Percentiles rank a stretch among this genome's conserved stretches.
These are phyloP conservation scores for Ibycter americanus DNA, from an alignment of 2,797 vertebrate genomes.

Conservation along the genomic window DNA sequence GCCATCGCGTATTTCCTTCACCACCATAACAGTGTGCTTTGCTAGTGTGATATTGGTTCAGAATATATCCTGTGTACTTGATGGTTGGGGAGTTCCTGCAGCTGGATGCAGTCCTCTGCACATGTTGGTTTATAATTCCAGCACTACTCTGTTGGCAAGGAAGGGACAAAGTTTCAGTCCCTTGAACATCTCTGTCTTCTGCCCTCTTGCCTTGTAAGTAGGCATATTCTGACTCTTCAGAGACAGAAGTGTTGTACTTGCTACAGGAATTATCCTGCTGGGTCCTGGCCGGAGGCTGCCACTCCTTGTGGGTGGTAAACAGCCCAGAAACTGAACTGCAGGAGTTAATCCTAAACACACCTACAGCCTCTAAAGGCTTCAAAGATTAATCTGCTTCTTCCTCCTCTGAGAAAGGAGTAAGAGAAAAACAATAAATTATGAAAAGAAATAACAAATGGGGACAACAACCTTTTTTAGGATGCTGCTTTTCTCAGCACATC, in stretches of 20 bases:
- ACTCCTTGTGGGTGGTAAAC: background rate
- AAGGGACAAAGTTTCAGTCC: background rate
- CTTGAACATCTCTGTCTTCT: background rate
- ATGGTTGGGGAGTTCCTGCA: background rate
- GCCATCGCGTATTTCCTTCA: background rate
- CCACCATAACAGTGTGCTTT: background rate
- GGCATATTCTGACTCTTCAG: background rate
- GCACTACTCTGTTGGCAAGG: background rate
- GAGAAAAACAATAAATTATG: background rate
- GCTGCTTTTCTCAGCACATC: background rate
- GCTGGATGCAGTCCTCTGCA: background rate
- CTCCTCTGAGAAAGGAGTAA: background rate
- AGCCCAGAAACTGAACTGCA: background rate
- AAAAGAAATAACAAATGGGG: background rate
- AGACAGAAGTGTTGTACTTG: background rate
- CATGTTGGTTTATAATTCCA: rapidly evolving
- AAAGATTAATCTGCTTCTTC: background rate
- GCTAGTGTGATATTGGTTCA: background rate
- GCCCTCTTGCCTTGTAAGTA: background rate
- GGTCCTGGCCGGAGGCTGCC: background rate
- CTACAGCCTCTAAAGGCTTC: background rate
- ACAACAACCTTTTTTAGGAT: background rate
- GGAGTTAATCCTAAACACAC: background rate
- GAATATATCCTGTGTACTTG: background rate
- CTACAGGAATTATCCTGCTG: background rate